These are phyloP conservation scores for Molorchus minor DNA, from an alignment of 2,888 invertebrate genomes.

Conservation along the genomic window DNA sequence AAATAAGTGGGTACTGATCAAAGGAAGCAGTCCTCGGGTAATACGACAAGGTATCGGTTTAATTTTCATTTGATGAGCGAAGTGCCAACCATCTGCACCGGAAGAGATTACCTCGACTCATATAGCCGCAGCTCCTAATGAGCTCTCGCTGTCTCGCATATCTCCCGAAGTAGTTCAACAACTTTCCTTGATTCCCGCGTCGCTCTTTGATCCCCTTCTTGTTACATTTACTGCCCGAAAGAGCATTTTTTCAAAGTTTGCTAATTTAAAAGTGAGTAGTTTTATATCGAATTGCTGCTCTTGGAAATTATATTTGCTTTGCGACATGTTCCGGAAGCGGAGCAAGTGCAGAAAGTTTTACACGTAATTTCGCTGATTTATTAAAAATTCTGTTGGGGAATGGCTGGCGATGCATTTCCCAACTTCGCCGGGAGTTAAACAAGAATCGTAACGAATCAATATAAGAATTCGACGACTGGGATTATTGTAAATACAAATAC, in stretches of 20 bases:
- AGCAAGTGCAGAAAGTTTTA: neutral
- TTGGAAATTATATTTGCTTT: slow-evolving; percentile 7
- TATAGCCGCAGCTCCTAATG: slow-evolving; percentile 2
- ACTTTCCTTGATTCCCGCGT: slow-evolving; percentile 7
- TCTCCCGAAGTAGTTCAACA: slow-evolving; percentile 3
- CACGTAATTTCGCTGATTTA: neutral
- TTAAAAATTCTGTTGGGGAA: too few species aligned
- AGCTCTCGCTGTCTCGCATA: slow-evolving; percentile 1
- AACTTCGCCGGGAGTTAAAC: too few species aligned
- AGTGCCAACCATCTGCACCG: neutral
- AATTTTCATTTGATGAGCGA: slow-evolving; percentile 11
- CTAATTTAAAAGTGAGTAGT: slow-evolving; percentile 12
- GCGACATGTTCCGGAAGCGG: neutral
- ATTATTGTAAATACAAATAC: too few species aligned
- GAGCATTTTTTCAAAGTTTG: slow-evolving; percentile 5
- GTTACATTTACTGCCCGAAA: slow-evolving; percentile 9
- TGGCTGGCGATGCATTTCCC: too few species aligned
- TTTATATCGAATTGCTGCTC: neutral
- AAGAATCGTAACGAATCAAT: too few species aligned
- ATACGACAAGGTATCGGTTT: neutral
- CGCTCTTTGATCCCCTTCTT: slow-evolving; percentile 14
- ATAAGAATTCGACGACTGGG: too few species aligned
- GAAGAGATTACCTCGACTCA: slow-evolving; percentile 1
- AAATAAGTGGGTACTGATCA: slow-evolving; percentile 3
- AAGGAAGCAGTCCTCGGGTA: neutral